Evolutionary conservation across 2,797 vertebrate species (phyloP).

Genomic region (Sebastes aleutianus): DNA sequence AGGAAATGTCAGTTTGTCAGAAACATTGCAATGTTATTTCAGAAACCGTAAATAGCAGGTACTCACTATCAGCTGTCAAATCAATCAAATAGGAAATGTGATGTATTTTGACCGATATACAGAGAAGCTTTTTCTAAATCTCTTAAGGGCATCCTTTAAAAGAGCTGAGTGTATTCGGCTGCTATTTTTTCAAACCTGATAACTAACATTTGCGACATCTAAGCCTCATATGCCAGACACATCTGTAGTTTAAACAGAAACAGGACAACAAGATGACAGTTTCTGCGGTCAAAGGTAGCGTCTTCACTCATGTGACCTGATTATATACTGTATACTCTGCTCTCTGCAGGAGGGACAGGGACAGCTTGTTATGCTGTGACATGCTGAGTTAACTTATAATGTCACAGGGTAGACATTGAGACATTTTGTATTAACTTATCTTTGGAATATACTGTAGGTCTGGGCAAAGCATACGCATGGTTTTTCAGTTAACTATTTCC

Average conservation of each 20-base stretch:
- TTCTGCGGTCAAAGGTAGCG: background rate
- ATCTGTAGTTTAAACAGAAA: background rate
- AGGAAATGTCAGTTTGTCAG: background rate
- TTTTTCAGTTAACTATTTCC: background rate
- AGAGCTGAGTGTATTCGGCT: background rate
- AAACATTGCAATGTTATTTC: background rate
- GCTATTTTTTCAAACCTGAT: background rate
- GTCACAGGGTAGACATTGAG: background rate
- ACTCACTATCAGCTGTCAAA: background rate
- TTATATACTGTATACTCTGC: background rate
- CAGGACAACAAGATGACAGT: background rate
- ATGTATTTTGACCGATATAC: background rate
- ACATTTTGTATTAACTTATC: conserved; percentile 5
- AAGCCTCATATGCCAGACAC: background rate
- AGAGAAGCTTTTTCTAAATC: background rate
- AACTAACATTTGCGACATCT: background rate
- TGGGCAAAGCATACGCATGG: background rate
- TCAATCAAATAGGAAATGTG: background rate
- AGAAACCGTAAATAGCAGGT: background rate
- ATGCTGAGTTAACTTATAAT: background rate
- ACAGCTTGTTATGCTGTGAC: background rate
- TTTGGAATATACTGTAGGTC: background rate
- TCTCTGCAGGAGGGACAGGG: background rate
- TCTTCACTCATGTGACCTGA: background rate
- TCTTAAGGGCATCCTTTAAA: background rate